A percentile compares a stretch with the other conserved stretches of the same genome.
These are phyloP conservation scores for Mionectes olivaceus DNA, from an alignment of 2,797 vertebrate species.

Conservation along the genomic window DNA sequence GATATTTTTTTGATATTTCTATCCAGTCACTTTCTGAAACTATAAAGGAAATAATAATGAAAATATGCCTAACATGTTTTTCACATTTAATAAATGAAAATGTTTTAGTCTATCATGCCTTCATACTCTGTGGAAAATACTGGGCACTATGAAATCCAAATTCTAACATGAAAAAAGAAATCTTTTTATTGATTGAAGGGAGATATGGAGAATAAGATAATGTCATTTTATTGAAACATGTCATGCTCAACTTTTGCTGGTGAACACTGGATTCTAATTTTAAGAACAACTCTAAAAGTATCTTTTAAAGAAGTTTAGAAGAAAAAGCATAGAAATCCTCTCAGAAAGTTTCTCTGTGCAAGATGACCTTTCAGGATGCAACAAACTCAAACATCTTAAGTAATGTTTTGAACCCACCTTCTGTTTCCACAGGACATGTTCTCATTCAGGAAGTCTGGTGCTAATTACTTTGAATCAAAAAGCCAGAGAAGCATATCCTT, in stretches of 20 bases:
- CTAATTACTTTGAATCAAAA: constrained; percentile 68
- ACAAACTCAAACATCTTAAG: constrained; percentile 32
- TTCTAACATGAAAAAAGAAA: neutral
- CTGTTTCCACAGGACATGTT: constrained; percentile 76
- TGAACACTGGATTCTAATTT: neutral
- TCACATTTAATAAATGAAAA: neutral
- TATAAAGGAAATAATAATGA: neutral
- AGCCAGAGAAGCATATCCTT: constrained; percentile 51
- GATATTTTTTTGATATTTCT: neutral
- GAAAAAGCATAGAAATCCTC: neutral
- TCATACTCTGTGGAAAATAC: neutral
- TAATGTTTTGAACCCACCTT: constrained; percentile 48
- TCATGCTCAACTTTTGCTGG: neutral
- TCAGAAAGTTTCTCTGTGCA: neutral
- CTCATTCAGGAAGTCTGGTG: constrained; percentile 78
- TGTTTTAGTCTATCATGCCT: neutral
- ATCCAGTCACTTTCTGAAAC: neutral
- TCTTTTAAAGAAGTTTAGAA: neutral
- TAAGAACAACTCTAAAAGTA: neutral
- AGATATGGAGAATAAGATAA: neutral
- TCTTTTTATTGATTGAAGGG: neutral
- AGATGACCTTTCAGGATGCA: constrained; percentile 10
- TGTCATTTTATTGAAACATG: neutral
- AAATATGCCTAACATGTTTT: neutral
- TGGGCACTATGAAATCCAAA: neutral